phyloP scores from a whole-genome alignment of 2,113 vertebrate species.

The Trichomycterus rosablanca region DNA sequence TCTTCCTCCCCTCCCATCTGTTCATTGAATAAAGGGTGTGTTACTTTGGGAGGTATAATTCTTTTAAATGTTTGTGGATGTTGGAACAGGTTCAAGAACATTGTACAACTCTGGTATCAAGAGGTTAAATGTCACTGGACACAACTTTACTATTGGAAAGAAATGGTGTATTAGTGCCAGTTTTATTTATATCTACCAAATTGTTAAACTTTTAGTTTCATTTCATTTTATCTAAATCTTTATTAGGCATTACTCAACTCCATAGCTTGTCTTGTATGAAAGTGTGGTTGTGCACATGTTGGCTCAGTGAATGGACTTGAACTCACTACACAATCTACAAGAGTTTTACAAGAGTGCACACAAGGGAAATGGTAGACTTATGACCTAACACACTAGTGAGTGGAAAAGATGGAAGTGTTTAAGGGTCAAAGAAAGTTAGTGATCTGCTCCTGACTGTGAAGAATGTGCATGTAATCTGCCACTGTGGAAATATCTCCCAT shows the following conservation, averaged over 20 bases:
- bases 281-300: constrained; percentile 25
- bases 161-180: constrained; percentile 1
- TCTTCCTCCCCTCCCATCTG: too few species aligned
- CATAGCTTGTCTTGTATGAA: constrained; percentile 13
- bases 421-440: constrained; percentile 37
- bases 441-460: constrained; percentile 42
- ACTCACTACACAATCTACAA: constrained; percentile 26
- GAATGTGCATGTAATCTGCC: constrained; percentile 49
- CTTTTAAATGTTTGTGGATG: constrained; percentile 43
- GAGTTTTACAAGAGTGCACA: constrained; percentile 22
- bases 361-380: constrained; percentile 26
- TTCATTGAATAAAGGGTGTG: too few species aligned
- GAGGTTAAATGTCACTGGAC: constrained; percentile 59
- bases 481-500: constrained; percentile 32
- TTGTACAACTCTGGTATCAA: constrained; percentile 63
- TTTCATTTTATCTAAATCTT: constrained; percentile 25
- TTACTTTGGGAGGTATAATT: constrained; percentile 40
- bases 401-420: constrained; percentile 37
- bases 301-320: constrained; percentile 19
- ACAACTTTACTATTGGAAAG: constrained; percentile 34
- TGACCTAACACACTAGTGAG: constrained; percentile 10
- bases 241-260: constrained; percentile 13
- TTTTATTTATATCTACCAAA: too few species aligned
- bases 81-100: constrained; percentile 50
- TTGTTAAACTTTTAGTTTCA: constrained; percentile 1